Evolutionary conservation across 2,113 vertebrate species (phyloP).

Genomic region (Crypturellus undulatus): DNA sequence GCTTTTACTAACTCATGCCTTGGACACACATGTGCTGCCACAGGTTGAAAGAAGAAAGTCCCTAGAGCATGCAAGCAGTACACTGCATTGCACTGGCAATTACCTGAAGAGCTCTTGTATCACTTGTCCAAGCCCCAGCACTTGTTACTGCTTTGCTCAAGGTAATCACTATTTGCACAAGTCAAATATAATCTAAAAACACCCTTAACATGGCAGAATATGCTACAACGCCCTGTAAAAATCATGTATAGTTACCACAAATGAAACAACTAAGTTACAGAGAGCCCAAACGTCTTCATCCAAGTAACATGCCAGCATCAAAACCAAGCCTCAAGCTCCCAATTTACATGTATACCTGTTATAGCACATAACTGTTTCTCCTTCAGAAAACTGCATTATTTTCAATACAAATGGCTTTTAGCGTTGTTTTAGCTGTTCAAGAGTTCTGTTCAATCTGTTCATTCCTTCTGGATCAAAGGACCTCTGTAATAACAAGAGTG

Average conservation of each 20-base stretch:
- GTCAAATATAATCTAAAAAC: background rate
- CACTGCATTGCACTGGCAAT: background rate
- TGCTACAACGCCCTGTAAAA: background rate
- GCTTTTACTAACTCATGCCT: background rate
- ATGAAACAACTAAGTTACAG: background rate
- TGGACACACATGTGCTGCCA: background rate
- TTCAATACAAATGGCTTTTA: background rate
- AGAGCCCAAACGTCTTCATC: background rate
- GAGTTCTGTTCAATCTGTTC: background rate
- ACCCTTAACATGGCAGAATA: background rate
- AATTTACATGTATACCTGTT: background rate
- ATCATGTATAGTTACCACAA: background rate
- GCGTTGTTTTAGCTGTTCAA: background rate
- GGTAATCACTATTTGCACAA: background rate
- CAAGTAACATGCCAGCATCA: background rate
- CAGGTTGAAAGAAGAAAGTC: background rate
- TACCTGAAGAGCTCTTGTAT: background rate
- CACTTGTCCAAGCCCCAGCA: background rate
- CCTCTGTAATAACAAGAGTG: background rate
- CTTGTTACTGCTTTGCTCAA: background rate
- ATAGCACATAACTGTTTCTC: background rate
- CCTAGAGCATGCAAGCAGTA: background rate
- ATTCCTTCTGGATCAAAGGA: slow-evolving; percentile 4
- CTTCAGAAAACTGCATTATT: background rate
- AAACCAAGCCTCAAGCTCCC: background rate